phyloP scores from a whole-genome alignment of 2,888 invertebrate genomes.

The Chrysina gloriosa region DNA sequence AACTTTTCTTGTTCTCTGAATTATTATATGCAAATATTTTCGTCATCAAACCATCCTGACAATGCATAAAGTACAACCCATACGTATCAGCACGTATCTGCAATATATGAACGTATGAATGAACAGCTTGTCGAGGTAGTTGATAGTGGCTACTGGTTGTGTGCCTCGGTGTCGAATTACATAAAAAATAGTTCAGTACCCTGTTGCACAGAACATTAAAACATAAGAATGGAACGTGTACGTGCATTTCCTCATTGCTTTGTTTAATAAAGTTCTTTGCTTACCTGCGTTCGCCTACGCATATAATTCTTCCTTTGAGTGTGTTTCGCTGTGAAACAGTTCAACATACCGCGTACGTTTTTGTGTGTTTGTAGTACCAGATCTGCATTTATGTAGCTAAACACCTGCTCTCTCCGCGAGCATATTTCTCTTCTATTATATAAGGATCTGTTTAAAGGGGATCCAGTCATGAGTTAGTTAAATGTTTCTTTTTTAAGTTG shows the following conservation, averaged over 20 bases:
- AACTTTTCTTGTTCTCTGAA: too few relatives aligned
- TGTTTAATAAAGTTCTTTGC: slow-evolving; percentile 39
- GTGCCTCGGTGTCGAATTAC: slow-evolving; percentile 34
- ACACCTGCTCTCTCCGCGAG: slow-evolving; percentile 4
- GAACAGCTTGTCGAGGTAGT: slow-evolving; percentile 12
- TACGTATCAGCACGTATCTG: background rate
- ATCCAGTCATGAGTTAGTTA: too few relatives aligned
- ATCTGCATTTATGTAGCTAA: background rate
- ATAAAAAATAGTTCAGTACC: slow-evolving; percentile 42
- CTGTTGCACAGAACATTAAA: slow-evolving; percentile 42
- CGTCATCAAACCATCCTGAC: background rate
- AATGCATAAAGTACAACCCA: background rate
- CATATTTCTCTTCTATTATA: too few relatives aligned
- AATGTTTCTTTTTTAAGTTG: too few relatives aligned
- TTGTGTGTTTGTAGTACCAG: too few relatives aligned
- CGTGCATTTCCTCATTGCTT: slow-evolving; percentile 43
- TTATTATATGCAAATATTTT: too few relatives aligned
- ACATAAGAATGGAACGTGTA: slow-evolving; percentile 41
- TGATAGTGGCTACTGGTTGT: slow-evolving; percentile 24
- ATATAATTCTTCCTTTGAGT: background rate
- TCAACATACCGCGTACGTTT: background rate
- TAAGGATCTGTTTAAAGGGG: too few relatives aligned
- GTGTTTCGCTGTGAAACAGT: slow-evolving; percentile 15
- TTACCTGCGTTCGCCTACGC: slow-evolving; percentile 25
- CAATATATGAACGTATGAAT: background rate